Percentiles rank a stretch among this genome's conserved stretches.
Conservation (phyloP, 2,888 invertebrate species). For the Eupeodes luniger region DNA sequence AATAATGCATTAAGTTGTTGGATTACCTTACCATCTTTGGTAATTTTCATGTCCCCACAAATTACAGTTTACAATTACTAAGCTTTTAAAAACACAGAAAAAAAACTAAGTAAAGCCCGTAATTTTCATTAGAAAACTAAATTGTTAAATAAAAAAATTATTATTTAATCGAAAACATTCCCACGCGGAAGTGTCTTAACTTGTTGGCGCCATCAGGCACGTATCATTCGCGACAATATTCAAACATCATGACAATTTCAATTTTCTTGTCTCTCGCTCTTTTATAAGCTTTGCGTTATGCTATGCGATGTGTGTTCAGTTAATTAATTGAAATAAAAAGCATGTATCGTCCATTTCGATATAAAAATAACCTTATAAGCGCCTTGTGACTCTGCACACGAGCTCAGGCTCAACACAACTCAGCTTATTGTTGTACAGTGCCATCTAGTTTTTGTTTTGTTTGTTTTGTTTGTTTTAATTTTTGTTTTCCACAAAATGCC, state of each 20-base stretch:
- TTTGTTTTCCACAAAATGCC: slow-evolving; percentile 42
- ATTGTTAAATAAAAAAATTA: neutral
- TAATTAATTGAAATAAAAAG: slow-evolving; percentile 71
- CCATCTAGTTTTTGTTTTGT: slow-evolving; percentile 39
- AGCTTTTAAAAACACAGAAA: neutral
- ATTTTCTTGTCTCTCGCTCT: slow-evolving; percentile 23
- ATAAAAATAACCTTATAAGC: slow-evolving; percentile 69
- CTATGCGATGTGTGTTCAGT: slow-evolving; percentile 37
- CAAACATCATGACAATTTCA: slow-evolving; percentile 55
- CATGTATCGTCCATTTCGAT: slow-evolving; percentile 48
- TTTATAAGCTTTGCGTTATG: neutral
- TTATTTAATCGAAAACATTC: slow-evolving; percentile 25
- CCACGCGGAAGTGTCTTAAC: slow-evolving; percentile 58
- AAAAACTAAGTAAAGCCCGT: neutral
- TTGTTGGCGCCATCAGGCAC: slow-evolving; percentile 54
- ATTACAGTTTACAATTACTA: slow-evolving; percentile 22
- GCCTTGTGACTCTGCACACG: slow-evolving; percentile 62
- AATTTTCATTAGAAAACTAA: neutral
- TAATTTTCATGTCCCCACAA: slow-evolving; percentile 7
- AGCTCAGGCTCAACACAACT: neutral
- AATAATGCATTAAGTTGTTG: slow-evolving; percentile 9
- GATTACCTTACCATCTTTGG: slow-evolving; percentile 12
- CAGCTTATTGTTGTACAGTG: slow-evolving; percentile 21
- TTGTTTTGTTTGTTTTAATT: neutral
- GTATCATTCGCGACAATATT: slow-evolving; percentile 44